Evolutionary conservation across 1,140 invertebrate genomes (phyloP), one percentile per base, ranked within the genome.

Genomic region (Macrostomum lignano): DNA sequence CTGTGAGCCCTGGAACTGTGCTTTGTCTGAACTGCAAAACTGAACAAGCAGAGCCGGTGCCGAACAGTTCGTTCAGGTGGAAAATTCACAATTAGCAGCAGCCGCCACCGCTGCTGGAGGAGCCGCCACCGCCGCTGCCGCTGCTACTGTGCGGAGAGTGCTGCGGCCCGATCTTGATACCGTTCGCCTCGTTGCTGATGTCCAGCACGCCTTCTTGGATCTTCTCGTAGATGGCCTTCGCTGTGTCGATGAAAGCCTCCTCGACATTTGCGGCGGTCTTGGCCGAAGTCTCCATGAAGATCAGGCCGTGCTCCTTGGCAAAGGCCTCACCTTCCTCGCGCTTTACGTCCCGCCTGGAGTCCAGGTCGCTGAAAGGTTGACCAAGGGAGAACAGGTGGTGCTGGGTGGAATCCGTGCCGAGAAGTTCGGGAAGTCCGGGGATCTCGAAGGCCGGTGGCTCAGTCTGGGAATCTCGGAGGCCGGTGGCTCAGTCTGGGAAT

Each of bases 251-350:
- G 58, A 98, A 98, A 17, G 91, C 60, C 46, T 98, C 88, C 56
- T 98, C 91, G 21, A 98, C 91, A 63, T 98, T 96, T 4, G 82
- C 79, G 5, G 88, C 88, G 23, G 91, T 98, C 53, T 96, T 94
- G 4, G 91, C 91, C 11, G 86, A 94, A 0, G 91, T 96, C 64
- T 98, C 91, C 86, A 98, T 96, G 56, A 96, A 98, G 13, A 98
- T 81, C 11, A 98, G 65, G 13, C 84, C 84, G 61, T 98, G 88
- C 60, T 98, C 91, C 29, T 82, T 68, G 17, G 91, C 91, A 64
- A 98, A 98, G 31, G 81, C 79, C 54, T 96, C 88, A 13, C 91
- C 91, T 60, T 98, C 91, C 55, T 96, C 88, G 48, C 81, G 82
- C 55, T 78, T 88, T 1, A 98, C 88, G 63, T 98, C 88, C 46